Evolutionary conservation across 2,888 invertebrate species (phyloP), one percentile per base, ranked within the genome.

Genomic region (Acanthopleura granulata): DNA sequence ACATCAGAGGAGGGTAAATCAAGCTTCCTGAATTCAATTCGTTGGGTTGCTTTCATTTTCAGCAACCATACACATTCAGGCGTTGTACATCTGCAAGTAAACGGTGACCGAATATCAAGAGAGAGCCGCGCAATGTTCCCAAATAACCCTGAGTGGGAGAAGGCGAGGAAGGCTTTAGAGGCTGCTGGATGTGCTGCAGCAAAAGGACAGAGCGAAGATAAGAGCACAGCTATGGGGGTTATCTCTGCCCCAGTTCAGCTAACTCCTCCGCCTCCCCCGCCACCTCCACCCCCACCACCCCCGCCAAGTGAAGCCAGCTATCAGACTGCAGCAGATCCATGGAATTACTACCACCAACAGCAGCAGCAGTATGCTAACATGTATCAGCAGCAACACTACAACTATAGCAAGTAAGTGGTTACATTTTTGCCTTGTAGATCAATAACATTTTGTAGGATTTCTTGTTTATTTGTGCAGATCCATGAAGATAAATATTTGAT

Each of bases 81-180:
- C 3, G 9, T 40, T 40, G 9, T 9, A 57, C 6, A 12, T 57
- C 57, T 57, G 57, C 57, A 57, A 57, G n/a, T 57, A 12, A 12
- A 57, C 57, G 57, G 57, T 57, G 57, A 57, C 57, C 3, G 6
- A 22, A 57, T 57, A n/a, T 57, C 22, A 57, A 57, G 12, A 22
- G 57, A 57, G 6, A 18, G 6, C 29, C 16, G 3, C 22, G 14
- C 15, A 6, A 66, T 66, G 66, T 66, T 66, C 25, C 15, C 66
- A 6, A 15, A 15, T 66, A 66, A 66, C 29, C 86, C 86, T 40
- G 83, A 83, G 75, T 87, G 87, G 87, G 86, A 86, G 74, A 84
- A 83, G 71, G 87, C 87, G 18, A 77, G 85, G 69, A 85, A 87
- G 74, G 86, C 86, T 9, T 77, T 87, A n/a, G 86, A 86, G 77